A percentile compares a stretch with the other conserved stretches of the same genome.
Evolutionary conservation across 53 echinoderm and acorn worm species (phyloP).

Genomic region (Arbacia lixula): DNA sequence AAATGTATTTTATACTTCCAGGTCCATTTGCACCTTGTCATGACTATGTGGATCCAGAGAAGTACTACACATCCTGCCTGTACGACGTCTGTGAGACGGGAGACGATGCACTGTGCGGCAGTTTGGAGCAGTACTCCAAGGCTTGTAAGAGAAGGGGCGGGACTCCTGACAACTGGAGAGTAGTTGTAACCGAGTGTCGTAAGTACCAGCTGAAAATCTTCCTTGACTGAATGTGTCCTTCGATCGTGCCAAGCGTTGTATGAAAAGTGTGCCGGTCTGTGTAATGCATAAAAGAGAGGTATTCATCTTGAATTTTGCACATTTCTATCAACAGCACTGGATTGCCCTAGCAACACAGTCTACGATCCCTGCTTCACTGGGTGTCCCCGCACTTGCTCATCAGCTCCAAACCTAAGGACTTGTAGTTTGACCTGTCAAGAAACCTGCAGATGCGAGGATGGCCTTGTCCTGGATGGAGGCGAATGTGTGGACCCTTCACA

Average conservation of each 20-base stretch:
- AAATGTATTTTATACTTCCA: too few relatives aligned
- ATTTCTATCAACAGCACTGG: slow-evolving; percentile 23
- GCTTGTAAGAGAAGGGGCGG: slow-evolving; percentile 70
- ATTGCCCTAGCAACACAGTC: slow-evolving; percentile 56
- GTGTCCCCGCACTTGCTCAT: slow-evolving; percentile 71
- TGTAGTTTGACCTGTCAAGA: slow-evolving; percentile 61
- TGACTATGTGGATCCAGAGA: slow-evolving; percentile 61
- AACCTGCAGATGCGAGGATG: slow-evolving; percentile 76
- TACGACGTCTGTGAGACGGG: slow-evolving; percentile 77
- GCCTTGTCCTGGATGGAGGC: slow-evolving; percentile 68
- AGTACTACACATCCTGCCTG: slow-evolving; percentile 68
- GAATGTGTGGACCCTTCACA: slow-evolving; percentile 66
- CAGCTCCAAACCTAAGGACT: neutral
- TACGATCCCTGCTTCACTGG: slow-evolving; percentile 72
- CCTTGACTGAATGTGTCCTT: too few relatives aligned
- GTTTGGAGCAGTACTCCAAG: slow-evolving; percentile 68
- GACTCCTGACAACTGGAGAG: slow-evolving; percentile 61
- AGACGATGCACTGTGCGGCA: slow-evolving; percentile 48
- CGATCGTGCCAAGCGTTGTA: too few relatives aligned
- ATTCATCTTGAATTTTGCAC: too few relatives aligned
- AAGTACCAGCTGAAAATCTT: too few relatives aligned
- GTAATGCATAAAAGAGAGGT: too few relatives aligned
- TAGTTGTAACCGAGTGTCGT: slow-evolving; percentile 54
- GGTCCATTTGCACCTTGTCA: slow-evolving; percentile 77
- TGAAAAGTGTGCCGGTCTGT: too few relatives aligned